These are phyloP conservation scores for Rhagoletis pomonella DNA, from an alignment of 1,140 invertebrate genomes.

Conservation along the genomic window DNA sequence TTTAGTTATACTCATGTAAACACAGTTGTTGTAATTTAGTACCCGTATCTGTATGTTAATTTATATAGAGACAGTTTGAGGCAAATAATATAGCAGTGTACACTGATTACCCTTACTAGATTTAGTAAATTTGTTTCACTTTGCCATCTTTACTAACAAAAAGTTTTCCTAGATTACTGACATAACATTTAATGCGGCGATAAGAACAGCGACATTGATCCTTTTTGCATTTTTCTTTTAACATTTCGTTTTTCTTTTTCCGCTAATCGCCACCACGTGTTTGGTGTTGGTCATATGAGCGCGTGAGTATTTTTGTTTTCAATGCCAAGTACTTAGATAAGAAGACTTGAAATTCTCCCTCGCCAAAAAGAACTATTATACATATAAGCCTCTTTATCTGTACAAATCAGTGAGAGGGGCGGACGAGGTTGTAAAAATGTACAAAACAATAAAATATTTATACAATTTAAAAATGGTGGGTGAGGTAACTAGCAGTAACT, in stretches of 20 bases:
- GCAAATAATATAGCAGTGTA: background rate
- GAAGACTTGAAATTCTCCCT: too few relatives aligned
- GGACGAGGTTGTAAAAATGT: too few relatives aligned
- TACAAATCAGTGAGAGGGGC: too few relatives aligned
- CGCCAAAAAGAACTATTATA: too few relatives aligned
- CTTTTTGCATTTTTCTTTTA: background rate
- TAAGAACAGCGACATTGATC: constrained; percentile 13
- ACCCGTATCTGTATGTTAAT: too few relatives aligned
- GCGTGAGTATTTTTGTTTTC: too few relatives aligned
- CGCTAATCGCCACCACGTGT: background rate
- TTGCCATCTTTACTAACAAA: background rate
- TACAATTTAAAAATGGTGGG: too few relatives aligned
- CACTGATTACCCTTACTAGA: background rate
- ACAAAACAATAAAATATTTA: too few relatives aligned
- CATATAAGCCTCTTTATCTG: too few relatives aligned
- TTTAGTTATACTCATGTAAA: constrained; percentile 1
- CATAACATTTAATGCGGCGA: constrained; percentile 38
- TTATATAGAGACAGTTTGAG: too few relatives aligned
- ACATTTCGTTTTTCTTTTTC: background rate
- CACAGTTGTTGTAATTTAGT: background rate
- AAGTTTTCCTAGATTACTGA: background rate
- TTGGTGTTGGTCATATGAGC: background rate
- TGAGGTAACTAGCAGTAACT: too few relatives aligned
- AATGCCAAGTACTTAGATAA: too few relatives aligned
- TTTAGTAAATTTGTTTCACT: background rate